Percentiles rank a stretch among this genome's conserved stretches.
Evolutionary conservation across 2,888 invertebrate species (phyloP).

Genomic region (Dryocosmus kuriphilus): DNA sequence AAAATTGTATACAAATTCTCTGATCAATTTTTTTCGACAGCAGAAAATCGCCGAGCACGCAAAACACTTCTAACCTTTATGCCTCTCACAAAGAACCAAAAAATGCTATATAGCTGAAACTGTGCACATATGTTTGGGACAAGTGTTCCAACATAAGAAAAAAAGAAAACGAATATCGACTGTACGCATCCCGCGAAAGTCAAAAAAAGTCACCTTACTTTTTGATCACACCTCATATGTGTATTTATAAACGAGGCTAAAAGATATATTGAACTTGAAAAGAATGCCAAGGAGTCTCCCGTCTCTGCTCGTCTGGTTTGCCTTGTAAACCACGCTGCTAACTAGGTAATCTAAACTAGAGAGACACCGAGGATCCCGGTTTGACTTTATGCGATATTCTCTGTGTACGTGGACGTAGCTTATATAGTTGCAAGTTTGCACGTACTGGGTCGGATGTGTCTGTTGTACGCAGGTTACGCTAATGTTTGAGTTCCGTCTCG

Average conservation of each 20-base stretch:
- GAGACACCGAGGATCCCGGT: conserved; percentile 51
- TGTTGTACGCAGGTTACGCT: conserved; percentile 56
- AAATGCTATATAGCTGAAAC: too few species aligned
- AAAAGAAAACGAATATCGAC: too few species aligned
- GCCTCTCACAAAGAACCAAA: too few species aligned
- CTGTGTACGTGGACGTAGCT: conserved; percentile 58
- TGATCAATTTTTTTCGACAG: too few species aligned
- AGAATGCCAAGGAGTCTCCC: neutral
- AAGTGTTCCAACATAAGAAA: too few species aligned
- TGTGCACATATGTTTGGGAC: too few species aligned
- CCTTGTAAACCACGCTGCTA: conserved; percentile 67
- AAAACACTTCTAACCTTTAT: too few species aligned
- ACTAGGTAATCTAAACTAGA: conserved; percentile 70
- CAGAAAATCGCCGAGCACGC: too few species aligned
- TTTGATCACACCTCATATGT: too few species aligned
- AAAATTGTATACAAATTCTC: too few species aligned
- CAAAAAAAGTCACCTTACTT: too few species aligned
- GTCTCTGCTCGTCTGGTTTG: conserved; percentile 68
- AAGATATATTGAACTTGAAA: neutral
- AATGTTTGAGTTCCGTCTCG: conserved; percentile 71
- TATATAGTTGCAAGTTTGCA: conserved; percentile 54
- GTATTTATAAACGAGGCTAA: neutral
- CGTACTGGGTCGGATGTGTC: conserved; percentile 22
- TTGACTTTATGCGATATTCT: conserved; percentile 66
- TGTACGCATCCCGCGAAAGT: too few species aligned